Conservation (phyloP, 1,140 invertebrate species). For the Pseudobourletiella spinata region DNA sequence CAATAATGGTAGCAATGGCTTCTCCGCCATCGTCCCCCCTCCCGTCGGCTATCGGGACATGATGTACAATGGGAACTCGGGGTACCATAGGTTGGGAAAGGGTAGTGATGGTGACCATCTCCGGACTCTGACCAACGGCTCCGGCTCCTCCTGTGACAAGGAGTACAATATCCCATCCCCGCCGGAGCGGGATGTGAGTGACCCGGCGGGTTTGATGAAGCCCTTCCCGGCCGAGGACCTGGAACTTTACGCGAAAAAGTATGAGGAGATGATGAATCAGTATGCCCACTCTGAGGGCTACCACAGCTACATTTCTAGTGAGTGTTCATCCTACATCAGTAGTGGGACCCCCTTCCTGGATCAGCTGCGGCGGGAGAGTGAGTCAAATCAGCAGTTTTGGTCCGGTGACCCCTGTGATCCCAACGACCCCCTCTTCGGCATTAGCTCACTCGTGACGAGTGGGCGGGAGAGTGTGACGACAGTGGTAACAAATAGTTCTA, state of each 20-base stretch:
- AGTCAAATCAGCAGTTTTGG: conserved; percentile 32
- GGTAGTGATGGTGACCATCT: conserved; percentile 2
- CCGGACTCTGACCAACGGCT: background rate
- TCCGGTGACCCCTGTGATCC: conserved; percentile 21
- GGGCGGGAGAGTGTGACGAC: conserved; percentile 59
- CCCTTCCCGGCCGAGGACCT: conserved; percentile 57
- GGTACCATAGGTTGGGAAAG: conserved; percentile 9
- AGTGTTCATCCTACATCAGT: conserved; percentile 57
- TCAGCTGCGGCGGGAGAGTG: conserved; percentile 44
- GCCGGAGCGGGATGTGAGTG: conserved; percentile 55
- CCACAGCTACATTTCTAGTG: conserved; percentile 69
- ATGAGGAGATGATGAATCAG: conserved; percentile 50
- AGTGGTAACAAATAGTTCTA: conserved; percentile 44
- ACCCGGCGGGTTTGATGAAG: conserved; percentile 43
- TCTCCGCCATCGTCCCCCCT: conserved; percentile 21
- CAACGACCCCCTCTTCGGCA: conserved; percentile 19
- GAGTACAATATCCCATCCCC: conserved; percentile 65
- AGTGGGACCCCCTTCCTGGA: conserved; percentile 64
- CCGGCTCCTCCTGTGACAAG: conserved; percentile 43
- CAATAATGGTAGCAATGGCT: background rate
- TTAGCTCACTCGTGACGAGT: conserved; percentile 29
- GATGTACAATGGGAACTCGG: conserved; percentile 10
- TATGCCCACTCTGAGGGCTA: conserved; percentile 74
- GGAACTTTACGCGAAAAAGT: conserved; percentile 58
- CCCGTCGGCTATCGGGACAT: conserved; percentile 30